Base-by-base conservation (phyloP, 2,113 vertebrate genomes). In the Melanostigma gelatinosum region DNA sequence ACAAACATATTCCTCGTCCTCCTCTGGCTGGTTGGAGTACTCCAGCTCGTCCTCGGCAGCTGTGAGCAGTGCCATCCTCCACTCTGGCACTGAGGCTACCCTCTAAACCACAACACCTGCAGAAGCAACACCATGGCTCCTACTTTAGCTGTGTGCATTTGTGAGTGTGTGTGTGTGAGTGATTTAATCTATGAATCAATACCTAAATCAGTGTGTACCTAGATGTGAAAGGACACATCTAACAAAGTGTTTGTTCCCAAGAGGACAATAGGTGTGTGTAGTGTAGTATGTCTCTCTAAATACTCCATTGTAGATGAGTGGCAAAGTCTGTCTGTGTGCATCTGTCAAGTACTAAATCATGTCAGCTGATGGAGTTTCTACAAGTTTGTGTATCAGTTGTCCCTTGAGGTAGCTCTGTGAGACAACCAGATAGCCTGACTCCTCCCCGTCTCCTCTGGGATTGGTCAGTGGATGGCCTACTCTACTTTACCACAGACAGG, bases 61-160 rank as follows among this genome's bases (percentile, higher is more conserved):
- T 18, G 44, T 8, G n/a, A 79, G 20, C 68, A 88, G 75, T 11
- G 87, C 89, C 93, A 94, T 94, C 67, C 13, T 86, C 60, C 60
- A 1, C 65, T 57, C 22, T 11, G 50, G 46, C 3, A 34, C 76
- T 42, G 11, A 32, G 11, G 36, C 88, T 76, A 81, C 72, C 75
- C 8, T 20, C 72, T 70, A 44, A 81, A 75, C 62, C 61, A 24
- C 69, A 58, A 63, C 60, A 29, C 8, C 72, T 65, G 69, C 80
- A 63, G 65, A 32, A 69, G 68, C 75, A 76, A 68, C 15, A 0
- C 76, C 91, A 92, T 88, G 55, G 38, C 71, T 83, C 66, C 79
- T 40, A 42, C 69, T 69, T 29, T 38, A 4, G 36, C 58, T 67
- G 46, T 55, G 27, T 85, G 27, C 55, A 58, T 15, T 16, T 69